A percentile compares a stretch with the other conserved stretches of the same genome.
Evolutionary conservation across 2,797 vertebrate genomes (phyloP).

Genomic region (Microhierax caerulescens): DNA sequence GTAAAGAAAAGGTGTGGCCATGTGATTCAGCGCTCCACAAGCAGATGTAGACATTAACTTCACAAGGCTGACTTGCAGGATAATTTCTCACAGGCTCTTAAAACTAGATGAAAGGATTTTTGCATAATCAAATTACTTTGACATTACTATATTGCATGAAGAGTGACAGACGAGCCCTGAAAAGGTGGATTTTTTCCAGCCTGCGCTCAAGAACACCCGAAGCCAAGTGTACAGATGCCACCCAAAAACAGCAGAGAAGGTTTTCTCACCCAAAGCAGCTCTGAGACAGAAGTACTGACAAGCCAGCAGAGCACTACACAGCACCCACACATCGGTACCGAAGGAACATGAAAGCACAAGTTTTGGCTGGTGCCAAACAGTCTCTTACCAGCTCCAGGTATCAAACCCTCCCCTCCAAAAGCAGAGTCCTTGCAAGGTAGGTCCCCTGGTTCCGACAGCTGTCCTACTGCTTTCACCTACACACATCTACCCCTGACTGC

Average conservation of each 20-base stretch:
- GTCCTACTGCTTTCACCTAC: neutral
- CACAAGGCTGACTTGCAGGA: neutral
- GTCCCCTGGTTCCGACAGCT: neutral
- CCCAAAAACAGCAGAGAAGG: neutral
- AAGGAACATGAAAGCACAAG: neutral
- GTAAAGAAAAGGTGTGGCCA: neutral
- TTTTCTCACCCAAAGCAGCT: neutral
- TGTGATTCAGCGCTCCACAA: neutral
- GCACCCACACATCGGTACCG: neutral
- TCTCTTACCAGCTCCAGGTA: neutral
- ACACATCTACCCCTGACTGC: too few relatives aligned
- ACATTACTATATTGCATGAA: neutral
- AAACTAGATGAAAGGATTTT: neutral
- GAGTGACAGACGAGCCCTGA: neutral
- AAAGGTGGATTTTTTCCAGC: neutral
- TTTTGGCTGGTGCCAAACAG: neutral
- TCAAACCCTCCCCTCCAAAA: neutral
- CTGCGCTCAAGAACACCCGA: neutral
- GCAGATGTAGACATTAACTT: neutral
- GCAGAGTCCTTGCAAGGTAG: neutral
- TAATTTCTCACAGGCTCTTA: neutral
- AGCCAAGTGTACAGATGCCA: neutral
- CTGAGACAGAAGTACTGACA: neutral
- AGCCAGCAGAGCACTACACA: neutral
- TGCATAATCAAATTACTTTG: neutral